These are phyloP conservation scores for Ypsolopha sequella DNA, from an alignment of 2,888 invertebrate genomes.

Conservation along the genomic window DNA sequence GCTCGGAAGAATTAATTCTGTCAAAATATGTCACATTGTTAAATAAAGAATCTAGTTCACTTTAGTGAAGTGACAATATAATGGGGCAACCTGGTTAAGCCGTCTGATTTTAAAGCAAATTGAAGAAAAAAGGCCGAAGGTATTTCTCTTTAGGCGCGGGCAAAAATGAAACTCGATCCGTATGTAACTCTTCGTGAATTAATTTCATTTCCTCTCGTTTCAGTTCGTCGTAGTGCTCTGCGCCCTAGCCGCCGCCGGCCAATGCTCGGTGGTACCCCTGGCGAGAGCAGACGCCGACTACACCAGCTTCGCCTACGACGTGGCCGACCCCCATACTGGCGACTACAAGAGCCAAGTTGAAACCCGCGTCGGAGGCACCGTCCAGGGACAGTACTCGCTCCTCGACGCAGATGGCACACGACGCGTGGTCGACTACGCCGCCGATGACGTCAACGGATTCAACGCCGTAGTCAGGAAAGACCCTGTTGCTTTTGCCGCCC, in stretches of 20 bases:
- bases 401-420: slow-evolving; percentile 67
- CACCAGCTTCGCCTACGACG: slow-evolving; percentile 68
- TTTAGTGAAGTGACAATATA: too few relatives aligned
- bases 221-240: slow-evolving; percentile 52
- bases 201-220: slow-evolving; percentile 16
- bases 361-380: slow-evolving; percentile 63
- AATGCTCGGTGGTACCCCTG: slow-evolving; percentile 48
- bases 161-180: too few relatives aligned
- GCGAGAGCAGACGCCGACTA: slow-evolving; percentile 57
- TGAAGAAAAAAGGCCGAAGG: too few relatives aligned
- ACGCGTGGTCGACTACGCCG: slow-evolving; percentile 69
- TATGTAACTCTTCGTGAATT: background rate
- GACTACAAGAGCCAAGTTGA: slow-evolving; percentile 71
- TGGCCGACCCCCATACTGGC: slow-evolving; percentile 69
- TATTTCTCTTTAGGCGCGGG: too few relatives aligned
- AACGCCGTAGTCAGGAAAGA: slow-evolving; percentile 71
- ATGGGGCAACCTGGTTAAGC: too few relatives aligned
- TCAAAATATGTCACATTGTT: too few relatives aligned
- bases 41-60: too few relatives aligned
- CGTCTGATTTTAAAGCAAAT: too few relatives aligned
- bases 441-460: slow-evolving; percentile 69
- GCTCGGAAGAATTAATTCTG: too few relatives aligned
- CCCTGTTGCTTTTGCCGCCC: slow-evolving; percentile 38
- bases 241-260: slow-evolving; percentile 41
- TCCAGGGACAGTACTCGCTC: slow-evolving; percentile 68